Base-by-base conservation (phyloP, 2,113 vertebrate species). In the Bubo blakistoni region DNA sequence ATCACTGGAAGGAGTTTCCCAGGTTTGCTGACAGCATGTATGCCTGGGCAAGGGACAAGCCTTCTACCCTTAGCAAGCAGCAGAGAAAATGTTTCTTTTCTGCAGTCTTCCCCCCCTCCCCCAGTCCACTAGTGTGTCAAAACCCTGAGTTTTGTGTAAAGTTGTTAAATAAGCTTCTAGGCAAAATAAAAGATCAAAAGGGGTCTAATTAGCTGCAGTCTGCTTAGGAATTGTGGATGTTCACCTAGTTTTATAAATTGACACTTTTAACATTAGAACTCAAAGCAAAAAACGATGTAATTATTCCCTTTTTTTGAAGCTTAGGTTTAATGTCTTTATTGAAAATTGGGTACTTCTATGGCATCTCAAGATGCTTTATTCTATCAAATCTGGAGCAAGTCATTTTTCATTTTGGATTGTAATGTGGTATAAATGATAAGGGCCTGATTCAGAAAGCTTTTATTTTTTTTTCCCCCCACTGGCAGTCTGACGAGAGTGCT, bases 231-330 rank as follows among this genome's bases (percentile, higher is more conserved):
- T 95, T 95, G 96, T 96, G 90, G 81, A 91, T 97, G 95, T 97
- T 98, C 97, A 97, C 98, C 95, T 97, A 97, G 97, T 96, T 98
- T 96, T 95, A 95, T 96, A 97, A 97, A 96, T 96, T 96, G 96
- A 95, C 93, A 97, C 96, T 97, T 97, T 98, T 96, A 97, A 97
- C 95, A 87, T 96, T 97, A 97, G 94, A 97, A 96, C 96, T 97
- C 94, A 97, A 97, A 97, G 94, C 94, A 97, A 97, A 98, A 97
- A 97, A 62, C 2, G 19, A 96, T 97, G 96, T 97, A 97, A 98
- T 98, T 98, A 96, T 97, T 97, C 85, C 42, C 70, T 80, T 96
- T 96, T 93, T 97, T 95, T 97, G 95, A 97, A 91, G 96, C 96
- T 97, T 94, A 88, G 85, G 76, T 97, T 97, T 97, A 97, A 98